Percentiles rank a stretch among this genome's conserved stretches.
These are phyloP conservation scores for Suricata suricatta DNA, from an alignment of 2,113 vertebrate species.

Conservation along the genomic window DNA sequence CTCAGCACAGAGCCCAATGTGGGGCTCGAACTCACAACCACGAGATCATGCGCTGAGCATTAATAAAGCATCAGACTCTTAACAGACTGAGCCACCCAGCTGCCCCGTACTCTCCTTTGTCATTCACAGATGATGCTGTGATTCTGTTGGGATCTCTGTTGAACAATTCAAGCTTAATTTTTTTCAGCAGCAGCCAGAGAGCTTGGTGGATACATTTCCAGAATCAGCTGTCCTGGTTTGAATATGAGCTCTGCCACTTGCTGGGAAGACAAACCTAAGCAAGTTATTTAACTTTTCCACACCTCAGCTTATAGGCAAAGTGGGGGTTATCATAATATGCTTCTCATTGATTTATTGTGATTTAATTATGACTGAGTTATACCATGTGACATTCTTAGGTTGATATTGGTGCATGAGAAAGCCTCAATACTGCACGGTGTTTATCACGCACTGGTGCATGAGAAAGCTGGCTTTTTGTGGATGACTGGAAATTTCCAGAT, in stretches of 20 bases:
- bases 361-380: neutral
- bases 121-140: neutral
- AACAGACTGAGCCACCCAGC: too few relatives aligned
- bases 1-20: too few relatives aligned
- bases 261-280: neutral
- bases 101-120: neutral
- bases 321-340: neutral
- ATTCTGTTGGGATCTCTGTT: neutral
- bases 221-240: neutral
- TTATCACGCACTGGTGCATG: too few relatives aligned
- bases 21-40: too few relatives aligned
- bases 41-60: too few relatives aligned
- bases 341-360: neutral
- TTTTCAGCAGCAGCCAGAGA: neutral
- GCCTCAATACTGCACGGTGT: neutral
- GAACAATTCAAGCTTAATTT: neutral
- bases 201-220: neutral
- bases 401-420: neutral
- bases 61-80: too few relatives aligned
- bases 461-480: conserved; percentile 8
- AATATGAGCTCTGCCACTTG: neutral
- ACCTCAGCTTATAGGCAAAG: neutral
- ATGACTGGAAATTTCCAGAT: conserved; percentile 14
- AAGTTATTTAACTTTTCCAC: neutral
- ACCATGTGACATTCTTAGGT: neutral